Evolutionary conservation across 2,888 invertebrate species (phyloP), one percentile per base, ranked within the genome.

Genomic region (Osmoderma eremita): DNA sequence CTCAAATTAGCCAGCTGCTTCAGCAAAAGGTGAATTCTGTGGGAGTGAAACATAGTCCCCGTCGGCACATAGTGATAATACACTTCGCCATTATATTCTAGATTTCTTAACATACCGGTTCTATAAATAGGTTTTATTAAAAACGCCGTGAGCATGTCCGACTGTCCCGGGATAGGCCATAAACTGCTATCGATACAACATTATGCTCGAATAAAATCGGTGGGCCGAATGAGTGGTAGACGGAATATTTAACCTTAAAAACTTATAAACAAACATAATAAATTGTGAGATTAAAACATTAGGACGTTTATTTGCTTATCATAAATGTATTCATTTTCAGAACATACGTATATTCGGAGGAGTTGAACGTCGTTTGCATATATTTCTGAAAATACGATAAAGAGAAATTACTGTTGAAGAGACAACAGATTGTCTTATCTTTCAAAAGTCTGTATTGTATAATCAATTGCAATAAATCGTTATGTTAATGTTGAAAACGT

Each of bases 1-100:
- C 54, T 64, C 74, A 78, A 78, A 77, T 78, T 78, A 78, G 78
- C 78, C 78, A 78, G 78, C 77, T 78, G 78, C 75, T 74, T 76
- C 38, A 74, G 73, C 73, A 74, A 30, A 30, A 75, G 75, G 74
- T 53, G 72, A 74, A 73, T 71, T 72, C 73, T 70, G 73, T 72
- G 77, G 77, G 76, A 77, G 77, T 77, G 76, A 74, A 72, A 75
- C 53, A 36, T 38, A 53, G 53, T 38, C 50, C 53, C 53, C 50
- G 30, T 8, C 30, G 10, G 30, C 30, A 30, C 30, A 30, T 10
- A 30, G 22, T 50, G 53, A 38, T 39, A 53, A 36, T 53, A 53
- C 53, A 53, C 18, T 53, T 53, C 53, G 38, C 53, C 53, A 53
- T 53, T 53, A 53, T 53, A 53, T 53, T 53, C 53, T 53, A 53